phyloP scores from a whole-genome alignment of 2,113 vertebrate species.

The Muscicapa adusta region DNA sequence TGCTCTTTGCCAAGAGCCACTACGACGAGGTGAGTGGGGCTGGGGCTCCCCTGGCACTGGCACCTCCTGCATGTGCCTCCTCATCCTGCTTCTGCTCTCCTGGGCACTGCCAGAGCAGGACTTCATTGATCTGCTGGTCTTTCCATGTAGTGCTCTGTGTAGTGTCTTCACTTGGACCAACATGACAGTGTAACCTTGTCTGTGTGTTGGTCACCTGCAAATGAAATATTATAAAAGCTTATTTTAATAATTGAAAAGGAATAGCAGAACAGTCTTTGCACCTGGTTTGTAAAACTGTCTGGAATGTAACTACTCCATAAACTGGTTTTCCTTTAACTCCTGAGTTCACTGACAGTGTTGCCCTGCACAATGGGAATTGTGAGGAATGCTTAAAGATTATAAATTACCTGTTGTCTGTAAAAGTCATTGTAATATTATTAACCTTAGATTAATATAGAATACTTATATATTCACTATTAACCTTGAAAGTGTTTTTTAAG shows the following conservation, averaged over 20 bases:
- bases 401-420: neutral
- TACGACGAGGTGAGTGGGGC: slow-evolving; percentile 90
- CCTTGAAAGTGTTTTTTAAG: neutral
- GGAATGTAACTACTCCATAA: neutral
- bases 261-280: neutral
- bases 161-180: fast-evolving
- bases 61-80: fast-evolving
- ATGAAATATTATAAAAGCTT: neutral
- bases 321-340: neutral
- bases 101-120: neutral
- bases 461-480: neutral
- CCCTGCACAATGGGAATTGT: neutral
- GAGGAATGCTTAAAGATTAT: neutral
- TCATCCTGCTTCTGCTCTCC: fast-evolving
- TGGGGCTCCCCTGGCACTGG: neutral
- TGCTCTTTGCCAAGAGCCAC: slow-evolving; percentile 98
- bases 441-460: neutral
- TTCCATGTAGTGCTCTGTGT: fast-evolving
- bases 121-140: fast-evolving
- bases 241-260: neutral
- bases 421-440: neutral
- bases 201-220: neutral
- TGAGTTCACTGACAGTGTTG: neutral
- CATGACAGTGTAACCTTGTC: fast-evolving
- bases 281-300: neutral